Conservation (phyloP, 2,888 invertebrate genomes). For the Spodoptera picta region DNA sequence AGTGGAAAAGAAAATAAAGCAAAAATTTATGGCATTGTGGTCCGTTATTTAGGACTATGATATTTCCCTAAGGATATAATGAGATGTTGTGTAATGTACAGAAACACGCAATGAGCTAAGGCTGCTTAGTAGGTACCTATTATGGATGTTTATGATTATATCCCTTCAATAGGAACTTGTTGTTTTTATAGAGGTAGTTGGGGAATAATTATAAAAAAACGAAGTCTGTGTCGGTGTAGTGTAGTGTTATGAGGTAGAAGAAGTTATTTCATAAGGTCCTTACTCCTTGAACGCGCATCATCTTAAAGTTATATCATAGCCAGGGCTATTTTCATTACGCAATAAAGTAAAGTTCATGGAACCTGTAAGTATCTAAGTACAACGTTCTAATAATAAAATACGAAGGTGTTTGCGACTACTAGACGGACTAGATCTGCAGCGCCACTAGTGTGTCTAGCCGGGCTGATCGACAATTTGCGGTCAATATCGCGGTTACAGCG, state of each 20-base stretch:
- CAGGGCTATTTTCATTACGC: conserved; percentile 45
- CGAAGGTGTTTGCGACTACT: conserved; percentile 46
- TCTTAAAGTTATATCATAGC: conserved; percentile 42
- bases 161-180: too few relatives aligned
- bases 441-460: conserved; percentile 50
- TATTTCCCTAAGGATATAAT: too few relatives aligned
- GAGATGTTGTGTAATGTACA: too few relatives aligned
- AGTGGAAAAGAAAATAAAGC: conserved; percentile 15
- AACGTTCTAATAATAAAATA: conserved; percentile 55
- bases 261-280: conserved; percentile 20
- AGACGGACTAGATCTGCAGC: conserved; percentile 35
- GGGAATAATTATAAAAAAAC: too few relatives aligned
- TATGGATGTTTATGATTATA: too few relatives aligned
- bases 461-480: conserved; percentile 66
- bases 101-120: too few relatives aligned
- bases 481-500: conserved; percentile 62
- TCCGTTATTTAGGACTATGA: too few relatives aligned
- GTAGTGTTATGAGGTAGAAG: conserved; percentile 1
- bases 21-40: neutral
- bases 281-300: conserved; percentile 31
- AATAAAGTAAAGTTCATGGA: conserved; percentile 55
- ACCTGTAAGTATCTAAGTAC: conserved; percentile 42
- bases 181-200: too few relatives aligned
- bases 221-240: too few relatives aligned
- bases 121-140: too few relatives aligned